Conservation (phyloP, 2,888 invertebrate genomes). For the Synergus itoensis region DNA sequence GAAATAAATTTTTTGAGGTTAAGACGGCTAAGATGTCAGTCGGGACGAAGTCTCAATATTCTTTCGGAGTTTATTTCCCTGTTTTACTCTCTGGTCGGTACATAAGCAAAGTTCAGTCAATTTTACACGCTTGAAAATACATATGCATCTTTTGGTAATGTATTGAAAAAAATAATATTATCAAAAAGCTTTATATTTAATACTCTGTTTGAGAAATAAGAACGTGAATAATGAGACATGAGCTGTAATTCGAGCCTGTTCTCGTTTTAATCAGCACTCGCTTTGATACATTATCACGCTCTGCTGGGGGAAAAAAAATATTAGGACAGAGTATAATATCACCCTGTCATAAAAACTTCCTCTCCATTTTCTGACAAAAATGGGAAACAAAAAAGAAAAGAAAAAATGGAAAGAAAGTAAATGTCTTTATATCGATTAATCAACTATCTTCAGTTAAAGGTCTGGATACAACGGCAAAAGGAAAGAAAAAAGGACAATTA, state of each 20-base stretch:
- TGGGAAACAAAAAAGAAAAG: background rate
- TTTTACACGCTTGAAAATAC: no score
- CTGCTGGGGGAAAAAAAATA: slow-evolving; percentile 36
- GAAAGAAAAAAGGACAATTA: background rate
- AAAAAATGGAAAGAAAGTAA: background rate
- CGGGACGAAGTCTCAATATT: no score
- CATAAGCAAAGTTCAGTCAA: no score
- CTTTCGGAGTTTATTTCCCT: no score
- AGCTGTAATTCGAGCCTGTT: slow-evolving; percentile 42
- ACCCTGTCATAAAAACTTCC: slow-evolving; percentile 16
- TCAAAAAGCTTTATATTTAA: slow-evolving; percentile 7
- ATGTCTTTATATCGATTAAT: background rate
- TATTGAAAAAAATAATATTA: background rate
- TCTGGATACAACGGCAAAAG: background rate
- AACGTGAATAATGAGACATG: slow-evolving; percentile 23
- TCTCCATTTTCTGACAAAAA: slow-evolving; percentile 2
- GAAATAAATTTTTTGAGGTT: no score
- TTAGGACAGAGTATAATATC: slow-evolving; percentile 33
- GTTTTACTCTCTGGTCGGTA: no score
- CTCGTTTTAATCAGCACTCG: slow-evolving; percentile 52
- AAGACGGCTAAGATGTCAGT: no score
- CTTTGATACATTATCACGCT: slow-evolving; percentile 48
- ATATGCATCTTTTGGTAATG: no score
- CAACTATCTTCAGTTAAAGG: slow-evolving; percentile 1
- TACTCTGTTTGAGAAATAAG: background rate